Evolutionary conservation across 2,888 invertebrate species (phyloP), one percentile per base, ranked within the genome.

Genomic region (Penaeus monodon): DNA sequence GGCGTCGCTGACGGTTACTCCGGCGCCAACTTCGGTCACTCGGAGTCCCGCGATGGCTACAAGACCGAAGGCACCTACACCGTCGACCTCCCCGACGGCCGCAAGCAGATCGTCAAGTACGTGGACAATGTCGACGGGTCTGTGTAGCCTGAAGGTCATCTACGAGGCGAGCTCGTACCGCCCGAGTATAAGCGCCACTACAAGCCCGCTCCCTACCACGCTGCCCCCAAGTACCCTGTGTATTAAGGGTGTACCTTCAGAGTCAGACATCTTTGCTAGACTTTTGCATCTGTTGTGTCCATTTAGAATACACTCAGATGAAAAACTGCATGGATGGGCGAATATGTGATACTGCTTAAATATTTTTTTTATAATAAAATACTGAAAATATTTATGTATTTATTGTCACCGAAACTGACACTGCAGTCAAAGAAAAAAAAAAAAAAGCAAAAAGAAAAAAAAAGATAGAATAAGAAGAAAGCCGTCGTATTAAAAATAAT

Each of bases 131-230:
- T 76, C 81, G 81, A 86, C 73, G 86, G 86, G n/a, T n/a, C 29
- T 63, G 64, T 82, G 81, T 74, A 33, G 86, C 86, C 33, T n/a
- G n/a, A 82, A 86, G 27, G 86, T 86, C 29, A 86, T 44, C 73
- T 82, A 86, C 86, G 82, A 82, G 86, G 86, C 49, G 86, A 86
- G 81, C 86, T 33, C 70, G 65, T 82, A 74, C 74, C n/a, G n/a
- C 83, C 83, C 27, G 74, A 83, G 63, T 74, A 86, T 49, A 70
- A 85, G 12, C 85, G 81, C 38, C 65, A 29, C 33, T 79, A 65
- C 70, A 80, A 80, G 44, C 76, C 70, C 49, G 74, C 86, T n/a
- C 29, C 79, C 33, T 65, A 81, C n/a, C 63, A 66, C 29, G 73
- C 85, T 44, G n/a, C 85, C 65, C 85, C 85, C 6, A 22, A n/a